Conservation (phyloP, 2,113 vertebrate genomes). For the Hippocampus comes region DNA sequence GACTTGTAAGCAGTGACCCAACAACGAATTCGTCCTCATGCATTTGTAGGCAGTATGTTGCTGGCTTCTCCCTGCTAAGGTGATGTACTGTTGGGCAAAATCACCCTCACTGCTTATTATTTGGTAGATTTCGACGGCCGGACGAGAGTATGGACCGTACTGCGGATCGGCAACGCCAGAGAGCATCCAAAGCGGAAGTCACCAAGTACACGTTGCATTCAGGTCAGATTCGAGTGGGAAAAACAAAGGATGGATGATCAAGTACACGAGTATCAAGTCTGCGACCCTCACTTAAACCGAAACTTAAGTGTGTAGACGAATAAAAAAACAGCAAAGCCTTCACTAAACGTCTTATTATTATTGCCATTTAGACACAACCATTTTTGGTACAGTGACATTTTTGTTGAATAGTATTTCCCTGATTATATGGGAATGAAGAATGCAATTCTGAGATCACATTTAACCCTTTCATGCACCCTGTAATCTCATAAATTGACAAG, state of each 20-base stretch:
- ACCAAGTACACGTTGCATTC: conserved; percentile 66
- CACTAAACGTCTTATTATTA: not conserved
- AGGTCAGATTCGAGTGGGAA: conserved; percentile 70
- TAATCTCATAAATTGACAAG: too few species aligned
- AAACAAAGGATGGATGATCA: conserved; percentile 79
- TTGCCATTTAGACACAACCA: not conserved
- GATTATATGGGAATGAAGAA: not conserved
- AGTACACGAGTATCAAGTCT: conserved; percentile 67
- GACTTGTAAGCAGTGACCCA: conserved; percentile 8
- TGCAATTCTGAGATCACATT: not conserved
- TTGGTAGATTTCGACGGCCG: conserved; percentile 71
- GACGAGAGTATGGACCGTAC: conserved; percentile 70
- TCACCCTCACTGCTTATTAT: conserved; percentile 8
- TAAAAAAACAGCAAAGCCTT: not conserved
- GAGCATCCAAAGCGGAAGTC: conserved; percentile 73
- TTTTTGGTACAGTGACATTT: not conserved
- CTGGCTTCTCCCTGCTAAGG: conserved; percentile 23
- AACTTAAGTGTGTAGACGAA: not conserved
- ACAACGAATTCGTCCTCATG: conserved; percentile 74
- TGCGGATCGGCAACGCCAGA: conserved; percentile 70
- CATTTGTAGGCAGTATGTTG: conserved; percentile 40
- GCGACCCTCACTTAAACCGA: not conserved
- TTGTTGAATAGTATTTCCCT: not conserved
- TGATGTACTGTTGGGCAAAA: conserved; percentile 49
- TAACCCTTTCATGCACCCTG: not conserved